Percentiles rank a stretch among this genome's conserved stretches.
phyloP scores from a whole-genome alignment of 1,140 invertebrate species.

The roundworm (Caenorhabditis elegans) region DNA sequence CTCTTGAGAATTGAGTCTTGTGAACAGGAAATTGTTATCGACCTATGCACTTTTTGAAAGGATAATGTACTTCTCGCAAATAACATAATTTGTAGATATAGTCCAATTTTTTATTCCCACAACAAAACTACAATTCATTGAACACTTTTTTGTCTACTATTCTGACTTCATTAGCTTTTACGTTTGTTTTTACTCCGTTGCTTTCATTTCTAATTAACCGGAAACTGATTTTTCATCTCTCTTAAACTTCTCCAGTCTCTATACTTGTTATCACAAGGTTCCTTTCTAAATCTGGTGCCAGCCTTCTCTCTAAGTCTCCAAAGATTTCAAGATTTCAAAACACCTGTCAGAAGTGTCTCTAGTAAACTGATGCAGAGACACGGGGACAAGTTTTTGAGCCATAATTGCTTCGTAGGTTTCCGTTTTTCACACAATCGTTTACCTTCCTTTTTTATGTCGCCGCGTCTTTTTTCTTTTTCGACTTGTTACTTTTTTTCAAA shows the following conservation, averaged over 20 bases:
- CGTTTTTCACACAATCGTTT: conserved; percentile 24
- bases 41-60: too few relatives aligned
- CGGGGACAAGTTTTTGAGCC: neutral
- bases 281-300: neutral
- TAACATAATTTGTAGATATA: too few relatives aligned
- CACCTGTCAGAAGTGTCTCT: conserved; percentile 20
- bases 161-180: neutral
- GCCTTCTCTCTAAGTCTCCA: neutral
- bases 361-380: too few relatives aligned
- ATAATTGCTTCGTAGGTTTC: conserved; percentile 21
- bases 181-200: neutral
- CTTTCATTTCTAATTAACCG: neutral
- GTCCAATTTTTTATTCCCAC: too few relatives aligned
- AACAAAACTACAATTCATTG: too few relatives aligned
- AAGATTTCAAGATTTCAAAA: neutral
- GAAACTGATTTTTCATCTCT: neutral
- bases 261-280: neutral
- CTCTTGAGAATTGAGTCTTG: too few relatives aligned
- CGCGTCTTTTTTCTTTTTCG: neutral
- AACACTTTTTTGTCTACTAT: too few relatives aligned
- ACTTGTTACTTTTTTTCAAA: too few relatives aligned
- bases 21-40: too few relatives aligned
- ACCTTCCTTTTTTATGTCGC: neutral
- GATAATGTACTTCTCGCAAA: too few relatives aligned
- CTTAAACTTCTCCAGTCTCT: neutral